Conservation (phyloP, 2,888 invertebrate species). For the Coronaproctus castanopsis region DNA sequence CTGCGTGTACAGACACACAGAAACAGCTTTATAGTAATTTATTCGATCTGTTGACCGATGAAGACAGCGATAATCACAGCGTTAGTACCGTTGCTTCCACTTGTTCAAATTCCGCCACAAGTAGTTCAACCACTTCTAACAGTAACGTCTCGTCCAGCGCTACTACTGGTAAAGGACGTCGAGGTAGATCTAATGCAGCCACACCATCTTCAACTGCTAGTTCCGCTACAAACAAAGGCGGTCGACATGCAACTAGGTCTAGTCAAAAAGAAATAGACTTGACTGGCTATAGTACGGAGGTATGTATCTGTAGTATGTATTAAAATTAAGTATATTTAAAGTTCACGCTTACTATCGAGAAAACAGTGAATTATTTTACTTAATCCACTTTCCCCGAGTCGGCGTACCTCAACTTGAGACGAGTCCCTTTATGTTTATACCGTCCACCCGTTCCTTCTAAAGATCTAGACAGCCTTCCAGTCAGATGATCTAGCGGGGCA, state of each 20-base stretch:
- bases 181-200: slow-evolving; percentile 20
- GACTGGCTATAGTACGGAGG: slow-evolving; percentile 61
- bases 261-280: slow-evolving; percentile 37
- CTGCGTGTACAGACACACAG: slow-evolving; percentile 68
- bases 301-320: slow-evolving; percentile 22
- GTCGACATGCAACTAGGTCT: slow-evolving; percentile 25
- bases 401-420: no score
- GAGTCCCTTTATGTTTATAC: no score
- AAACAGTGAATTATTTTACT: not conserved
- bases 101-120: not conserved
- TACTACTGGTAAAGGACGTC: slow-evolving; percentile 20
- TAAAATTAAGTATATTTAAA: not conserved
- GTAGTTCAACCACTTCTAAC: no score
- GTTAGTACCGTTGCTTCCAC: slow-evolving; percentile 9
- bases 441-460: no score
- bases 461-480: no score
- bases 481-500: no score
- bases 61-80: slow-evolving; percentile 31
- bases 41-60: slow-evolving; percentile 74
- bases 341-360: slow-evolving; percentile 5
- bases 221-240: slow-evolving; percentile 19
- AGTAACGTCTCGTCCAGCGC: slow-evolving; percentile 12
- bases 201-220: slow-evolving; percentile 24
- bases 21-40: slow-evolving; percentile 79
- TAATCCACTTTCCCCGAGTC: no score